Conservation (phyloP, 2,888 invertebrate species). For the Amblyteles armatorius region DNA sequence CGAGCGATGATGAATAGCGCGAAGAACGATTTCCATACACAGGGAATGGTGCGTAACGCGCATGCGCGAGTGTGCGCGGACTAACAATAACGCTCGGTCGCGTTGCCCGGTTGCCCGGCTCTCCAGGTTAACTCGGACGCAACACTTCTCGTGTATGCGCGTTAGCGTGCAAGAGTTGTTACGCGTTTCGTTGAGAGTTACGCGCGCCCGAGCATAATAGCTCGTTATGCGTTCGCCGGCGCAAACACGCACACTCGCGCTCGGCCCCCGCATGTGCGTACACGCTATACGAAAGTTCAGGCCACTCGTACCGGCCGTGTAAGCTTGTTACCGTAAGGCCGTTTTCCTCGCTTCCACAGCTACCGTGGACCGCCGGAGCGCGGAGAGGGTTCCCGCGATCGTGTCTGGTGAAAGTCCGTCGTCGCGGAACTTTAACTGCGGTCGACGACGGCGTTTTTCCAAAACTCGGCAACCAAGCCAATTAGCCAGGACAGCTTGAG, state of each 20-base stretch:
- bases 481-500: too few species aligned
- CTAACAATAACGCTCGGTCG: conserved; percentile 23
- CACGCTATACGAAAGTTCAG: neutral
- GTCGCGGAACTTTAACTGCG: neutral
- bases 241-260: conserved; percentile 48
- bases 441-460: neutral
- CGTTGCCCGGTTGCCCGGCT: neutral
- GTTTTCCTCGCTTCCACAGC: neutral
- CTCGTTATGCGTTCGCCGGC: conserved; percentile 71
- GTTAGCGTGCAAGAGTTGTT: conserved; percentile 55
- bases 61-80: conserved; percentile 18
- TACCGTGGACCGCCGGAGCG: conserved; percentile 3
- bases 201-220: conserved; percentile 72
- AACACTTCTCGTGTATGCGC: conserved; percentile 12
- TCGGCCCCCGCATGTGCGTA: conserved; percentile 7
- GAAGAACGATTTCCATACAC: conserved; percentile 3
- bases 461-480: neutral
- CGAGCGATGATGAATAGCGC: conserved; percentile 48
- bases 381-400: conserved; percentile 32
- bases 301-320: neutral
- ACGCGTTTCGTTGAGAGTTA: conserved; percentile 70
- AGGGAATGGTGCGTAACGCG: neutral
- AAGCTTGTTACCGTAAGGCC: neutral
- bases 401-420: conserved; percentile 67
- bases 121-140: conserved; percentile 24